These are phyloP conservation scores for Upupa epops DNA, from an alignment of 2,113 vertebrate species.

Conservation along the genomic window DNA sequence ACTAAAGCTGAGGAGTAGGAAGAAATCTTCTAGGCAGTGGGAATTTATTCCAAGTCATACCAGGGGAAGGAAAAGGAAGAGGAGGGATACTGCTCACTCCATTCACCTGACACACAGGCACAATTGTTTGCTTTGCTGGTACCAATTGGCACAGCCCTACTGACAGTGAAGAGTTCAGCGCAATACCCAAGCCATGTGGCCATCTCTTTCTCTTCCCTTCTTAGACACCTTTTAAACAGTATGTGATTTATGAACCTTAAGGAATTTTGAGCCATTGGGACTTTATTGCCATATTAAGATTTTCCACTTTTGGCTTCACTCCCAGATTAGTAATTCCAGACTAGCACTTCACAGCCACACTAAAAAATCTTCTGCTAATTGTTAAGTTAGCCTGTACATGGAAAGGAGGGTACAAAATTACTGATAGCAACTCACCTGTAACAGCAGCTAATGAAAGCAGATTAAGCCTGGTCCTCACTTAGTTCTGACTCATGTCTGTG, in stretches of 20 bases:
- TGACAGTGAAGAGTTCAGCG: neutral
- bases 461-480: conserved; percentile 11
- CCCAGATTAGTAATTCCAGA: neutral
- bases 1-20: neutral
- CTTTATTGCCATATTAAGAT: neutral
- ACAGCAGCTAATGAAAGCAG: conserved; percentile 17
- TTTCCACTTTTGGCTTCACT: neutral
- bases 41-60: neutral
- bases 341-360: neutral
- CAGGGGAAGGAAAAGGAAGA: neutral
- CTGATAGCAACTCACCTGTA: neutral
- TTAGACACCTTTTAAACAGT: neutral
- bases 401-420: neutral
- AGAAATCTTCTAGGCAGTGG: neutral
- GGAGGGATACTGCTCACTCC: neutral
- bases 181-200: neutral
- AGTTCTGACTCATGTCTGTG: neutral
- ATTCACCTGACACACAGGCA: neutral
- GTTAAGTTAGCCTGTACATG: neutral
- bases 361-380: conserved; percentile 6
- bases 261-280: neutral
- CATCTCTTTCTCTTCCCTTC: neutral
- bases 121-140: neutral
- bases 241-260: neutral
- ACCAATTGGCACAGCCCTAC: neutral